Evolutionary conservation across 1,140 invertebrate species (phyloP).

Genomic region (Trichonephila clavipes): DNA sequence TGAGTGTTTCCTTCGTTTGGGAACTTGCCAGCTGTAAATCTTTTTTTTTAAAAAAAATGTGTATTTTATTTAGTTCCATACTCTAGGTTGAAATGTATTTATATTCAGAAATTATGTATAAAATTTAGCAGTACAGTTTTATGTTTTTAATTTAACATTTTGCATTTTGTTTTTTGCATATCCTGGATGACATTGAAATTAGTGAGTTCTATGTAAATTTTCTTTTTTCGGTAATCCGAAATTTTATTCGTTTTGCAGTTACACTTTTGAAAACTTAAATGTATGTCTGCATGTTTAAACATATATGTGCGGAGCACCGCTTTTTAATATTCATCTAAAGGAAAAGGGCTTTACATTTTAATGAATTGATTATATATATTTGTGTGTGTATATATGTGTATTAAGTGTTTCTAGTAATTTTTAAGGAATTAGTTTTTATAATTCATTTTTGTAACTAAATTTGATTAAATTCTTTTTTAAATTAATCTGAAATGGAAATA

Average conservation of each 20-base stretch:
- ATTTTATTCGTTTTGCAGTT: conserved; percentile 21
- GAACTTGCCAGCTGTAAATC: conserved; percentile 68
- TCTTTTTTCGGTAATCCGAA: not conserved
- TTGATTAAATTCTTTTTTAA: not conserved
- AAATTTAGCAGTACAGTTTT: conserved; percentile 25
- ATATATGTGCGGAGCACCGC: conserved; percentile 54
- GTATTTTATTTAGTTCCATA: conserved; percentile 57
- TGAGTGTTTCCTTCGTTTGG: conserved; percentile 54
- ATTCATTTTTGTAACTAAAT: not conserved
- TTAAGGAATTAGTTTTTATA: not conserved
- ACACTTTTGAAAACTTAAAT: conserved; percentile 56
- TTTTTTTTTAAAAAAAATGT: conserved; percentile 42
- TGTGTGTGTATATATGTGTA: conserved; percentile 56
- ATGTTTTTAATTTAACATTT: conserved; percentile 42
- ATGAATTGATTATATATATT: conserved; percentile 59
- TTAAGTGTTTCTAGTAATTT: conserved; percentile 24
- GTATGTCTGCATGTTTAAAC: conserved; percentile 64
- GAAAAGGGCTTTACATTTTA: conserved; percentile 66
- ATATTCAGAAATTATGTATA: conserved; percentile 70
- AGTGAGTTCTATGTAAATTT: not conserved
- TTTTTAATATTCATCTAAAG: conserved; percentile 55
- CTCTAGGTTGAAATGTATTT: conserved; percentile 66
- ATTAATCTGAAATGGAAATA: not conserved
- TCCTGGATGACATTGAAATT: not conserved
- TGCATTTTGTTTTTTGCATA: conserved; percentile 42